A percentile compares a stretch with the other conserved stretches of the same genome.
Conservation (phyloP, 2,888 invertebrate genomes). For the Unio pictorum region DNA sequence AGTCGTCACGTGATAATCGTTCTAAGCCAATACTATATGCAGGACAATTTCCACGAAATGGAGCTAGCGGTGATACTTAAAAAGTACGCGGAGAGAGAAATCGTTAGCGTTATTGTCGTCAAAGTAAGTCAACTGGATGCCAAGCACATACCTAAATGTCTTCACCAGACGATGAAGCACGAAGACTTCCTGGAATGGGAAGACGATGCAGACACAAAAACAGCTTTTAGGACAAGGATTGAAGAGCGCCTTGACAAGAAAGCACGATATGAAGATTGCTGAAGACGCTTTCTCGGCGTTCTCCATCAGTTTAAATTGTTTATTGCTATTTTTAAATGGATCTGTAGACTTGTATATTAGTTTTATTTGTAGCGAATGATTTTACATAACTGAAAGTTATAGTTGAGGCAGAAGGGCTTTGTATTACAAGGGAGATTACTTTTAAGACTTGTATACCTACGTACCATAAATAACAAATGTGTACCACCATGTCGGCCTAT, state of each 20-base stretch:
- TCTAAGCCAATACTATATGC: conserved; percentile 34
- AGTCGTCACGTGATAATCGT: conserved; percentile 43
- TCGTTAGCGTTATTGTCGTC: conserved; percentile 36
- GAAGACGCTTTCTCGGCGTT: no score
- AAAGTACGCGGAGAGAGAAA: conserved; percentile 13
- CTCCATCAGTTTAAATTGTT: no score
- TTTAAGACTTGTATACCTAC: no score
- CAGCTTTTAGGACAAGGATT: conserved; percentile 28
- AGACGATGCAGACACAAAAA: conserved; percentile 26
- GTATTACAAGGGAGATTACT: no score
- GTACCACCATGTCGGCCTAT: no score
- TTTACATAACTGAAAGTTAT: no score
- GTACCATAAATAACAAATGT: no score
- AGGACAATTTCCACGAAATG: conserved; percentile 25
- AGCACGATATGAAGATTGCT: not conserved
- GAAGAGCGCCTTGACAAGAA: conserved; percentile 3
- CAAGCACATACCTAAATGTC: conserved; percentile 28
- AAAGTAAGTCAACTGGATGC: conserved; percentile 24
- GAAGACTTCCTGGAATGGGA: conserved; percentile 39
- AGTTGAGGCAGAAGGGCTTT: no score
- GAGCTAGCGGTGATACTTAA: conserved; percentile 33
- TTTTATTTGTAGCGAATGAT: no score
- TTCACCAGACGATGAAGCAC: conserved; percentile 30
- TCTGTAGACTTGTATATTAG: no score
- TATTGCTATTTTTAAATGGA: no score